A percentile compares a stretch with the other conserved stretches of the same genome.
These are phyloP conservation scores for Cephalotes varians DNA, from an alignment of 2,888 invertebrate species.

Conservation along the genomic window DNA sequence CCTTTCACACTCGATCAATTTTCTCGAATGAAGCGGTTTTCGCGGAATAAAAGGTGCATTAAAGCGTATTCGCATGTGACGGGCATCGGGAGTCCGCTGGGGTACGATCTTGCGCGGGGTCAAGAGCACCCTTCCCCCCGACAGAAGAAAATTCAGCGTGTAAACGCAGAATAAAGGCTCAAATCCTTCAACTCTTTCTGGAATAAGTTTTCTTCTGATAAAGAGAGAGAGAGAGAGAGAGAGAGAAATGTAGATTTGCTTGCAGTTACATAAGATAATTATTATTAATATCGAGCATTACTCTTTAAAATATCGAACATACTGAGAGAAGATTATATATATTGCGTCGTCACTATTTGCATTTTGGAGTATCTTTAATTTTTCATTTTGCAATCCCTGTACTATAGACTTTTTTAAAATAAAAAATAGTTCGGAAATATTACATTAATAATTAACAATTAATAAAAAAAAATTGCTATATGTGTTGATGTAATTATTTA, in stretches of 20 bases:
- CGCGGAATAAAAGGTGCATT: conserved; percentile 82
- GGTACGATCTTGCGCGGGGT: conserved; percentile 49
- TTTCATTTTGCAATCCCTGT: background rate
- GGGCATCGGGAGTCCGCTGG: conserved; percentile 62
- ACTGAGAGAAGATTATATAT: background rate
- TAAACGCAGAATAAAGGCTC: conserved; percentile 30
- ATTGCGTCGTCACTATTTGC: background rate
- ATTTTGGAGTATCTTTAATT: background rate
- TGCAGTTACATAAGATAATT: background rate
- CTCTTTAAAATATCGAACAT: background rate
- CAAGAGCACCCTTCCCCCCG: conserved; percentile 54
- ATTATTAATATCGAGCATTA: background rate
- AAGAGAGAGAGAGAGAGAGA: too few species aligned
- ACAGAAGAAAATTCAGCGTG: conserved; percentile 52
- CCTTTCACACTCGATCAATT: conserved; percentile 82
- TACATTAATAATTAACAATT: background rate
- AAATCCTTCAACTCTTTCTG: conserved; percentile 11
- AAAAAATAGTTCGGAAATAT: background rate
- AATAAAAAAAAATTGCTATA: background rate
- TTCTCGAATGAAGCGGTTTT: conserved; percentile 80
- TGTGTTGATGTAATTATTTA: background rate
- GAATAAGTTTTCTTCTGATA: background rate
- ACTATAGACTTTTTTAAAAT: background rate
- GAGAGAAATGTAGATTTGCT: background rate
- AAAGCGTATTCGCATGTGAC: conserved; percentile 75